Evolutionary conservation across 2,113 vertebrate genomes (phyloP).

Genomic region (Tretioscincus oriximinensis): DNA sequence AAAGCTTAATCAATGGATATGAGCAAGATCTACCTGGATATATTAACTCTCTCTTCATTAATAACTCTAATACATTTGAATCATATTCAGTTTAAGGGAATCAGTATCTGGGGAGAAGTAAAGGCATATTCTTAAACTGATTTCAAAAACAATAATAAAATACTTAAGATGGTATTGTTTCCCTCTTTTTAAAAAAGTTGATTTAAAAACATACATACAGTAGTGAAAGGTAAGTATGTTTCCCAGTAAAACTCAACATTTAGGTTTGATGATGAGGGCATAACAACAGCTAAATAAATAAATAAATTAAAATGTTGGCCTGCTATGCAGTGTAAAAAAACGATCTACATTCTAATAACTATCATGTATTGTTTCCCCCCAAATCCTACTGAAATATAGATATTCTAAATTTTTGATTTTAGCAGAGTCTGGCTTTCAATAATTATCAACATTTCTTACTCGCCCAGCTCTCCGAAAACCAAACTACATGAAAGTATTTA

Average conservation of each 20-base stretch:
- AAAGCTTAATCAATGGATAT: not conserved
- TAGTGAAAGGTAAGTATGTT: constrained; percentile 17
- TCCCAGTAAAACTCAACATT: not conserved
- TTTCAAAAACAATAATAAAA: constrained; percentile 28
- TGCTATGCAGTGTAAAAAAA: too few species aligned
- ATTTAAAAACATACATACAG: constrained; percentile 28
- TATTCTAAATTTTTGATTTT: not conserved
- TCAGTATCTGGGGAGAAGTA: constrained; percentile 15
- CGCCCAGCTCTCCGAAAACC: not conserved
- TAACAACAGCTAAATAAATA: not conserved
- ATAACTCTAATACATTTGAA: not conserved
- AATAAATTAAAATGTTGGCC: not conserved
- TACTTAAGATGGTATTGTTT: constrained; percentile 16
- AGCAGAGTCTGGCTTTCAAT: not conserved
- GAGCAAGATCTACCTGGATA: not conserved
- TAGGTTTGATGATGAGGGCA: not conserved
- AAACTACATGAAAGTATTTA: not conserved
- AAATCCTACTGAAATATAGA: not conserved
- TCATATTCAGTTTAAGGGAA: constrained; percentile 2
- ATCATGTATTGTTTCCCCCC: not conserved
- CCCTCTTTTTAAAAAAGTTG: constrained; percentile 18
- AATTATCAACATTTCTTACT: not conserved
- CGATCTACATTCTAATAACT: not conserved
- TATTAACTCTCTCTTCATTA: not conserved
- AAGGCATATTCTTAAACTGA: constrained; percentile 33